A percentile compares a stretch with the other conserved stretches of the same genome.
phyloP scores from a whole-genome alignment of 2,113 vertebrate genomes.

The Hemiscyllium ocellatum region DNA sequence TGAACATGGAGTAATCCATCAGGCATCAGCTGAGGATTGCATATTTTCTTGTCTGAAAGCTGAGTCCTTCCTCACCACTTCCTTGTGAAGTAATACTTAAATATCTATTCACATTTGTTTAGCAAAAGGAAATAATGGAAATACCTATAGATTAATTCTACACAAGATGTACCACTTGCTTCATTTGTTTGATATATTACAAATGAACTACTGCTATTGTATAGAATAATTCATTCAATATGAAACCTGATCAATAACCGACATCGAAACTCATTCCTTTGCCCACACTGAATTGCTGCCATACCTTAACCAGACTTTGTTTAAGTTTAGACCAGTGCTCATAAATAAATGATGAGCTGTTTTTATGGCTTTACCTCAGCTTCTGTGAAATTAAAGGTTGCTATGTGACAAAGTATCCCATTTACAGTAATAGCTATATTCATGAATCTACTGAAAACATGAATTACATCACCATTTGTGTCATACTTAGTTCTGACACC shows the following conservation, averaged over 20 bases:
- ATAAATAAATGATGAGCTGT: not conserved
- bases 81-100: not conserved
- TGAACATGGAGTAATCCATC: too few species aligned
- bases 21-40: not conserved
- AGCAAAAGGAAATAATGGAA: conserved; percentile 2
- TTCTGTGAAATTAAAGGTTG: not conserved
- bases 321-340: not conserved
- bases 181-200: not conserved
- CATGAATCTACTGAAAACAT: not conserved
- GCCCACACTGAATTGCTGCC: not conserved
- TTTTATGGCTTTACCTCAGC: not conserved
- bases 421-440: not conserved
- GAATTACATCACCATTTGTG: not conserved
- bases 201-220: not conserved
- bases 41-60: not conserved
- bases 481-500: not conserved
- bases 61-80: not conserved
- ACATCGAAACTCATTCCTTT: not conserved
- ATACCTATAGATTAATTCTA: not conserved
- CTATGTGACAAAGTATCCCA: not conserved
- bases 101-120: not conserved
- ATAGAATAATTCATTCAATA: not conserved
- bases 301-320: not conserved
- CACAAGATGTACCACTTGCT: not conserved
- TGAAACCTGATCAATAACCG: not conserved